Conservation (phyloP, 1,140 invertebrate genomes). For the Ceratosolen solmsi region DNA sequence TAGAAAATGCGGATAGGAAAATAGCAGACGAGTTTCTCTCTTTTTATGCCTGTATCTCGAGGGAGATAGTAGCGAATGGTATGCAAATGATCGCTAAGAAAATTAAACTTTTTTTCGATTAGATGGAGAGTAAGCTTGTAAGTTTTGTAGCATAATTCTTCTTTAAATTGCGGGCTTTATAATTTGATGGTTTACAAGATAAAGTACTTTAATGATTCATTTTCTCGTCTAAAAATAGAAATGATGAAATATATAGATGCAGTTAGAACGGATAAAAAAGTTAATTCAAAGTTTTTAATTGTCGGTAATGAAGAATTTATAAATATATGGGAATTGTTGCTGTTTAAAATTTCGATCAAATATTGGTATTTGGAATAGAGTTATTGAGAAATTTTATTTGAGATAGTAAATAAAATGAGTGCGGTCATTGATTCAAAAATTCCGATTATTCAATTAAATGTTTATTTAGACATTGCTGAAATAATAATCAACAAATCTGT, state of each 20-base stretch:
- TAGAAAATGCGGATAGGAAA: not conserved
- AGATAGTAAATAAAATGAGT: too few relatives aligned
- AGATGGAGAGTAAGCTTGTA: slow-evolving; percentile 8
- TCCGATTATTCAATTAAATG: too few relatives aligned
- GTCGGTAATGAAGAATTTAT: too few relatives aligned
- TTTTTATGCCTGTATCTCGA: slow-evolving; percentile 6
- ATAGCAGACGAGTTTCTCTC: not conserved
- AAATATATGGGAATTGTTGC: too few relatives aligned
- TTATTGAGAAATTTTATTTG: too few relatives aligned
- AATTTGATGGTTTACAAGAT: slow-evolving; percentile 4
- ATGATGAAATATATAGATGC: not conserved
- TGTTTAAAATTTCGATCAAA: too few relatives aligned
- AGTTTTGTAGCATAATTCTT: slow-evolving; percentile 24
- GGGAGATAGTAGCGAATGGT: slow-evolving; percentile 16
- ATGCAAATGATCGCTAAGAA: slow-evolving; percentile 32
- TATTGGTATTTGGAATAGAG: too few relatives aligned
- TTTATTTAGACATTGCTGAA: too few relatives aligned
- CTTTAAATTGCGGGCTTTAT: slow-evolving; percentile 14
- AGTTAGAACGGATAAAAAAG: too few relatives aligned
- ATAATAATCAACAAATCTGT: not conserved
- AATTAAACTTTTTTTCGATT: slow-evolving; percentile 34
- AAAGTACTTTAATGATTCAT: not conserved
- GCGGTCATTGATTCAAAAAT: too few relatives aligned
- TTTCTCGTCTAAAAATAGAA: not conserved
- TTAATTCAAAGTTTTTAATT: too few relatives aligned